phyloP scores from a whole-genome alignment of 2,888 invertebrate genomes.

The Tricholauxania praeusta region DNA sequence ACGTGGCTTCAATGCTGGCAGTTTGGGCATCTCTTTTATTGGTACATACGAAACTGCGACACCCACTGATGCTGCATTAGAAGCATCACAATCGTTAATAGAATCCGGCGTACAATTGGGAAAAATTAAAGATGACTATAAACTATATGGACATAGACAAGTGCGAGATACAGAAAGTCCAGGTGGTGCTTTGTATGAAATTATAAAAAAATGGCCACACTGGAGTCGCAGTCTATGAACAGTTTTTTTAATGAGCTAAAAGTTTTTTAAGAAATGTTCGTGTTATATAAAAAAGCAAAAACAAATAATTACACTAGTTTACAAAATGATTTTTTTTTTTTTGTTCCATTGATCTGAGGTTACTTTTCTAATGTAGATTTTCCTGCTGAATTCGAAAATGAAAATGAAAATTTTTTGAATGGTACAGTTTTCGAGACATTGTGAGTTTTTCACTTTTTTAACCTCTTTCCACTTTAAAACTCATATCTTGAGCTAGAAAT shows the following conservation, averaged over 20 bases:
- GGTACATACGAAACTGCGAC: slow-evolving; percentile 73
- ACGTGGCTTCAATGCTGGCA: slow-evolving; percentile 73
- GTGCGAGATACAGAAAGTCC: slow-evolving; percentile 77
- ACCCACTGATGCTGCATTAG: slow-evolving; percentile 71
- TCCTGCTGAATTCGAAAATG: too few species aligned
- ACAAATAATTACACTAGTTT: too few species aligned
- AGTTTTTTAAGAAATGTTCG: neutral
- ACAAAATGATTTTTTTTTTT: too few species aligned
- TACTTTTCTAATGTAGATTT: too few species aligned
- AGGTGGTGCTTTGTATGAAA: slow-evolving; percentile 73
- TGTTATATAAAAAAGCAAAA: too few species aligned
- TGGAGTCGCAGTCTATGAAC: slow-evolving; percentile 58
- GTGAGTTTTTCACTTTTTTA: too few species aligned
- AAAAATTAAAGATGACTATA: slow-evolving; percentile 74
- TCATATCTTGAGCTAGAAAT: too few species aligned
- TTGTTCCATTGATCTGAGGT: too few species aligned
- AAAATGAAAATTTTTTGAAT: too few species aligned
- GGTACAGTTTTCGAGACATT: too few species aligned
- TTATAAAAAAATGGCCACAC: slow-evolving; percentile 78
- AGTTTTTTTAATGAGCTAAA: neutral
- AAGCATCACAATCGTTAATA: slow-evolving; percentile 73
- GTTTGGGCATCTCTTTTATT: slow-evolving; percentile 79
- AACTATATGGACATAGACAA: slow-evolving; percentile 78
- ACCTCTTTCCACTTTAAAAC: too few species aligned
- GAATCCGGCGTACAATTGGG: slow-evolving; percentile 72